Evolutionary conservation across 2,888 invertebrate species (phyloP), one percentile per base, ranked within the genome.

Genomic region (Dastarcus helophoroides): DNA sequence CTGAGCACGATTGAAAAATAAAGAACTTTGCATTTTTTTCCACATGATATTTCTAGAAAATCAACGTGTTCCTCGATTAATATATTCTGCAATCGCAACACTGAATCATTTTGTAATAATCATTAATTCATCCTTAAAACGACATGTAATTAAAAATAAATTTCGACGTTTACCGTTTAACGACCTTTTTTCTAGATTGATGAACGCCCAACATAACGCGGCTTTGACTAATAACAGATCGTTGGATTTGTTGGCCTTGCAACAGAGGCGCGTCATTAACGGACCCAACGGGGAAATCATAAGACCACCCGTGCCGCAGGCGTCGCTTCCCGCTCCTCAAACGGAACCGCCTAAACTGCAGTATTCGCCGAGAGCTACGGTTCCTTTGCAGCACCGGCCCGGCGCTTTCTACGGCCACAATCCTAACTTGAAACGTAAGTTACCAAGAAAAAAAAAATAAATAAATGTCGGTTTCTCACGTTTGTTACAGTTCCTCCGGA

Each of bases 391-490:
- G 36, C 56, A 64, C 48, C 30, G 64, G 13, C 65, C 66, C 16
- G 65, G 69, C 8, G 84, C 86, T 49, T 90, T 86, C 62, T 89
- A 85, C 60, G 90, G 93, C 0, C 93, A 94, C 65, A 93, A 93
- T 63, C 89, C 89, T 7, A 84, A 84, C 57, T 66, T 90, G 26
- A 89, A 86, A 64, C 55, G 62, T 61, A 47, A 51, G 54, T 50
- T 22, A 9, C 14, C 22, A 28, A 19, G 6, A 24, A 29, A 19
- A 19, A 7, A 19, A 7, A 19, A 7, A 19, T 19, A n/a, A 10
- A 8, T 4, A 22, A 3, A 8, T 13, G 22, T 31, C 9, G 26
- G 9, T 23, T 26, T 17, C n/a, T n/a, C n/a, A n/a, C n/a, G n/a
- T n/a, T n/a, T 14, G 24, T 48, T 44, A 23, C 33, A 62, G 62